Evolutionary conservation across 2,113 vertebrate species (phyloP).

Genomic region (Lanius collurio): DNA sequence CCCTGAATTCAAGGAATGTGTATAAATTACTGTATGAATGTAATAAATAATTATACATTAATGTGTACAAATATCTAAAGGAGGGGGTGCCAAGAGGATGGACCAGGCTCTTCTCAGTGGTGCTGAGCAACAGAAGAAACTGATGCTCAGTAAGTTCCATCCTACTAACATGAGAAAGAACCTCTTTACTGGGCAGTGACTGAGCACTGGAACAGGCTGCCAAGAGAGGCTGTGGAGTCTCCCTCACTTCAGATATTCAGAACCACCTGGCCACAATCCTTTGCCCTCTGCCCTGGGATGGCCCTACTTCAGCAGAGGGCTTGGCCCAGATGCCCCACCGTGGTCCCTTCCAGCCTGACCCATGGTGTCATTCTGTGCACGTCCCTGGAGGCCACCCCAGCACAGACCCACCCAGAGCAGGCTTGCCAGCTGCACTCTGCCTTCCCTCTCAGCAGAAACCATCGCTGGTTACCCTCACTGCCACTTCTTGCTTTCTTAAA

Average conservation of each 20-base stretch:
- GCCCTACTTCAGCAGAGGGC: neutral
- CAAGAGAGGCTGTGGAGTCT: neutral
- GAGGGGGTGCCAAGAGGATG: neutral
- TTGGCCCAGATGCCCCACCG: neutral
- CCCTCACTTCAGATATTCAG: neutral
- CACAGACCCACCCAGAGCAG: neutral
- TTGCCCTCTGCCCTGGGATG: neutral
- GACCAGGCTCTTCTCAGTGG: neutral
- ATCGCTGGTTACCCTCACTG: neutral
- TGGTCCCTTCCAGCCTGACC: neutral
- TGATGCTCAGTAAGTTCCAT: neutral
- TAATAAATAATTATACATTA: neutral
- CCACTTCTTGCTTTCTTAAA: neutral
- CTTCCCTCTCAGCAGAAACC: neutral
- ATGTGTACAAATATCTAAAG: neutral
- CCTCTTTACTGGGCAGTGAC: neutral
- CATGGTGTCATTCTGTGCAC: rapidly evolving
- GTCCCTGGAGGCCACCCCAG: neutral
- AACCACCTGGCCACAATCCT: neutral
- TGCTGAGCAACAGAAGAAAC: neutral
- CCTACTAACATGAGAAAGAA: neutral
- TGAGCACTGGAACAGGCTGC: neutral
- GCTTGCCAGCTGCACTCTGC: neutral
- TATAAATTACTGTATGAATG: neutral
- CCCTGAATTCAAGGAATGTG: neutral